Evolutionary conservation across 2,113 vertebrate species (phyloP), one percentile per base, ranked within the genome.

Genomic region (Lasiurus cinereus): DNA sequence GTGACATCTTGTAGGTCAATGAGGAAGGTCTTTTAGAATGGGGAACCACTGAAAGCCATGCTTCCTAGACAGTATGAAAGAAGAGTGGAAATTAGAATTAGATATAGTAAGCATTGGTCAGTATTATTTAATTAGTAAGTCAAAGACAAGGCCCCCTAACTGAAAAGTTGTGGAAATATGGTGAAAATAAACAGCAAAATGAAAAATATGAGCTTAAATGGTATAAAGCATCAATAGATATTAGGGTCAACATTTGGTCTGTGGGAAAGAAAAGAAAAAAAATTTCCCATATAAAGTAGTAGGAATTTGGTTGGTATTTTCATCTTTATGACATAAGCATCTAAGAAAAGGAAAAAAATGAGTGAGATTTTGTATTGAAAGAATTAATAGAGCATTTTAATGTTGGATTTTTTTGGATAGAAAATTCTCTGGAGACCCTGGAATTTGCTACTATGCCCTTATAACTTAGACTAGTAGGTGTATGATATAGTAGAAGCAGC

Each of bases 101-200:
- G 59, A 10, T 82, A 50, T 62, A 62, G 91, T 77, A 72, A 43
- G 11, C 39, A 1, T 64, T 36, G 14, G 6, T 88, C 92, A 52
- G 7, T 83, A 56, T 94, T 94, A 69, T 69, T 77, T 52, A 92
- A 54, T 56, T 95, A 85, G n/a, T 64, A 95, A 82, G 21, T 77
- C 66, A 33, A 56, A 83, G 36, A 18, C 46, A 90, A 39, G 24
- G 69, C 52, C 3, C 27, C 29, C 31, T 79, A 27, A 72, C 9
- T 90, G 84, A 69, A 90, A 66, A 11, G 4, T 82, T 91, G 24
- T 91, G 33, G 39, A 80, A 70, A 56, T 59, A 80, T 77, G 11
- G 39, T 62, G 50, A 88, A 92, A 90, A 66, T 83, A 27, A 82
- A 69, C 3, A 94, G 50, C 4, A 77, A 39, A 93, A 46, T 78